Base-by-base conservation (phyloP, 2,113 vertebrate species). In the Platycercus adscitus region DNA sequence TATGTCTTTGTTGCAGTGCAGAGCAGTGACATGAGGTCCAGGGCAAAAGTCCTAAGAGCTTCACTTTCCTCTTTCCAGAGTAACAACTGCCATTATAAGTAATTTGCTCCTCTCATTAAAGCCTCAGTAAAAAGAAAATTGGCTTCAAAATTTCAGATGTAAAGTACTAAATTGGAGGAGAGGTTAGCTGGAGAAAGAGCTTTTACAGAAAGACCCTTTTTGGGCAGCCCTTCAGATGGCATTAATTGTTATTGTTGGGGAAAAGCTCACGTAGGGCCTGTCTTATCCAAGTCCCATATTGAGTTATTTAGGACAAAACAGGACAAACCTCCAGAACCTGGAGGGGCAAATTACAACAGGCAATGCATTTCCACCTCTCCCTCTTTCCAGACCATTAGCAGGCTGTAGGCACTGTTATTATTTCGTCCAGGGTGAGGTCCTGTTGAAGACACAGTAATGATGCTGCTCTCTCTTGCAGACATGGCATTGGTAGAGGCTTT, bases 101-200 rank as follows among this genome's bases (percentile, higher is more conserved):
- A 14, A 92, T 92, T 93, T 79, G 24, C 47, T 93, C 56, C 77
- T 95, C 92, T 95, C 86, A 87, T 86, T 93, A 92, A 89, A 89
- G 81, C 86, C 35, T 15, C 47, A 44, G 83, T 46, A 60, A 86
- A 91, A 92, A 64, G 83, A 93, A 91, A 97, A 93, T 87, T 52
- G 78, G 33, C 69, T 93, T 93, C 65, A 79, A 84, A 84, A 79
- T 76, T 95, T 93, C 77, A 85, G 72, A 91, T 84, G 81, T 75
- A 55, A 91, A 95, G 86, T 18, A 64, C 84, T 87, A 72, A 93
- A 89, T 64, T 88, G 88, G 89, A 91, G 76, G 80, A 86, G 87
- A 92, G 72, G 84, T 84, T 81, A 81, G 86, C 60, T 31, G 64
- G 33, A 64, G 77, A 86, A 88, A 92, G 90, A 83, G 86, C 86